Evolutionary conservation across 2,797 vertebrate genomes (phyloP), one percentile per base, ranked within the genome.

Genomic region (Sebastolobus alascanus): DNA sequence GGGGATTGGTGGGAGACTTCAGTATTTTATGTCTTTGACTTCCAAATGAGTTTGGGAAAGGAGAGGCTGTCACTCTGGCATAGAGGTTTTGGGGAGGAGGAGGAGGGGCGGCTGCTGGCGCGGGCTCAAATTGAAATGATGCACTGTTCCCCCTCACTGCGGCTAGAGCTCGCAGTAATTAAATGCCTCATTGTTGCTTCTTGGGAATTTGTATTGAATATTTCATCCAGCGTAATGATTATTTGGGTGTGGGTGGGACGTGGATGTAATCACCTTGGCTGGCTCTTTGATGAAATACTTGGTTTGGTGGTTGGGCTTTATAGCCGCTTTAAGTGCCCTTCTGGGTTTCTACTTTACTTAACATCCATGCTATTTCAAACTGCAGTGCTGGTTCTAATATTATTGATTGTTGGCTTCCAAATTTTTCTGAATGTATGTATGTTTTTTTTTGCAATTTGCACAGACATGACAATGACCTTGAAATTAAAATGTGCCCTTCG

Each of bases 171-270:
- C 88, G 77, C 91, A 89, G 92, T 94, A 96, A 95, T 96, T 95
- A 95, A 96, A 95, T 91, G 94, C 94, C 94, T 95, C 92, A 94
- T 95, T 95, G 93, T 95, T 91, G 94, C 93, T 94, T 92, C 93
- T 92, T 93, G 94, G 94, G 94, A 95, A 94, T 94, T 95, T 92
- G 93, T 91, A 91, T 92, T 94, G 93, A 95, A 93, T 94, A 93
- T 94, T 94, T 94, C 90, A 93, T 92, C 89, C 89, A 68, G 89
- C 65, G 86, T 95, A 94, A 94, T 95, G 93, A 95, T 95, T 94
- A 95, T 95, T 95, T 95, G 93, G 93, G 93, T 93, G 93, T 90
- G 92, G 91, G 94, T 89, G 90, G 92, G 90, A 92, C 86, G 85
- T 84, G 93, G 86, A 90, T 91, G 91, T 89, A 92, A 94, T 94